Base-by-base conservation (phyloP, 2,888 invertebrate species). In the Drosophila histrio region DNA sequence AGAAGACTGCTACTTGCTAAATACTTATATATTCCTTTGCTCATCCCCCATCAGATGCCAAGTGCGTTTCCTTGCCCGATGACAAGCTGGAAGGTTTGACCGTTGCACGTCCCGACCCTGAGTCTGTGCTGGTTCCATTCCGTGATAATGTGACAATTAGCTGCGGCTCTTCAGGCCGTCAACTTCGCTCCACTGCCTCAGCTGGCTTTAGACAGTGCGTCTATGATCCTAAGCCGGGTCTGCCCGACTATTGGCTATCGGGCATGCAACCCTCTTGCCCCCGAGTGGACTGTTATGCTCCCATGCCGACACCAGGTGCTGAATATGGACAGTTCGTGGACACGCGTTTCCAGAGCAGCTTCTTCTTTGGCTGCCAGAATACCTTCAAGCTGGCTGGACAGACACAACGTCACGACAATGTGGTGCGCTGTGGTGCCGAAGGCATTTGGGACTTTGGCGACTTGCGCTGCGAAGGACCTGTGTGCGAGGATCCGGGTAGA, bases 381-480 rank as follows among this genome's bases (percentile, higher is more conserved):
- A 98, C 98, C 0, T 99, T 98, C 90, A 97, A 97, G 89, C 93
- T 98, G 13, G 97, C 97, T 17, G 98, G 98, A 2, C 97, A 98
- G 92, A 97, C 98, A 1, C 96, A 95, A 72, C 95, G 96, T 81
- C 96, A 97, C 79, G 98, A 98, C 87, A 97, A 97, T 89, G 96
- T 97, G 9, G 98, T 99, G 0, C 93, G 96, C 69, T 99, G 99
- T 91, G 96, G 96, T 92, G 95, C 95, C 0, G 97, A 97, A 88
- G 97, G 97, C 2, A 95, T 96, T 67, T 99, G 99, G 99, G 99
- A 99, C 93, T 98, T 99, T 90, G 99, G 99, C 24, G 97, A 98
- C 90, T 93, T 99, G 49, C 88, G 92, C 54, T 99, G 99, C 89
- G 98, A 98, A 93, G 99, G 98, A 17, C 98, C 98, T 2, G 98